These are phyloP conservation scores for Venusia cambrica DNA, from an alignment of 2,888 invertebrate species.

Conservation along the genomic window DNA sequence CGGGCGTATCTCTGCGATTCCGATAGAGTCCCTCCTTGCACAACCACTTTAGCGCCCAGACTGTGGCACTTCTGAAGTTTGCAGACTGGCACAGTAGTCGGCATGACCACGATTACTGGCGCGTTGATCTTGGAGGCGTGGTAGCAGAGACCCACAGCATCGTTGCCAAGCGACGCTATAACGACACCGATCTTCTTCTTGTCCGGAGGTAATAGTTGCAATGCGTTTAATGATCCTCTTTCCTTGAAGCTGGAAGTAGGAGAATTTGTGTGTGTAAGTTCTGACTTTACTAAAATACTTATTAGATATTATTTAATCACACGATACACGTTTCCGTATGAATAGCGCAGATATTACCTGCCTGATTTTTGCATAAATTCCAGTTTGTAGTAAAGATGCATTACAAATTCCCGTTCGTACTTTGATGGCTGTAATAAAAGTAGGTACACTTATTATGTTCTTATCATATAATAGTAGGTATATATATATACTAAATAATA, in stretches of 20 bases:
- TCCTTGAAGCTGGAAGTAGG: slow-evolving; percentile 83
- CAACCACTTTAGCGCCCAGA: slow-evolving; percentile 84
- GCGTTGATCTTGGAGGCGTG: slow-evolving; percentile 82
- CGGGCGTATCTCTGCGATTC: slow-evolving; percentile 84
- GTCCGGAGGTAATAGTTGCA: slow-evolving; percentile 78
- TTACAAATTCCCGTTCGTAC: slow-evolving; percentile 47
- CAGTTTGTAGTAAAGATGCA: slow-evolving; percentile 49
- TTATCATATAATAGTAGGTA: no score
- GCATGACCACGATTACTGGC: slow-evolving; percentile 86
- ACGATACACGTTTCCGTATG: no score
- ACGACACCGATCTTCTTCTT: slow-evolving; percentile 83
- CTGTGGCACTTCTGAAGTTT: slow-evolving; percentile 84
- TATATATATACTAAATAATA: no score
- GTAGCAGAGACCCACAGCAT: slow-evolving; percentile 84
- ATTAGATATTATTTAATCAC: no score
- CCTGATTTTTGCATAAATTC: slow-evolving; percentile 52
- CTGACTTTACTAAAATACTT: background rate
- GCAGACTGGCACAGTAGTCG: slow-evolving; percentile 83
- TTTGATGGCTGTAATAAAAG: slow-evolving; percentile 58
- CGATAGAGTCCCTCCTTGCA: slow-evolving; percentile 82
- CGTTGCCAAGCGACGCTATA: slow-evolving; percentile 87
- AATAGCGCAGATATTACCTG: no score
- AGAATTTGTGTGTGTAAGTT: background rate
- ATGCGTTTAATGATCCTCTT: slow-evolving; percentile 84
- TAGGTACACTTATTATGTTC: no score